phyloP scores from a whole-genome alignment of 2,888 invertebrate genomes.

The Drosophila algonquin region DNA sequence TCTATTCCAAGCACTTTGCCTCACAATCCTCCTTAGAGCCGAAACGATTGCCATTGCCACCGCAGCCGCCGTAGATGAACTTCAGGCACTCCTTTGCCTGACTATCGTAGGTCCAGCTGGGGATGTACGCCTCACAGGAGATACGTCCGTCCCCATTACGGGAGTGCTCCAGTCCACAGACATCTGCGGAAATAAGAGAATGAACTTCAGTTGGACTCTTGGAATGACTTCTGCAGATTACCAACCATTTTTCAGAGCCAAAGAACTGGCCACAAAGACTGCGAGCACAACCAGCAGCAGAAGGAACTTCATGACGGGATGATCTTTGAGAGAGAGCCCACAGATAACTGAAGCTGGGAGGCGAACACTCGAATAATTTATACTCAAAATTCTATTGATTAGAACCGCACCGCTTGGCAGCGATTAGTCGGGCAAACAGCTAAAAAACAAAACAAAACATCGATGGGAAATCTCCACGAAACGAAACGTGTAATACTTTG shows the following conservation, averaged over 20 bases:
- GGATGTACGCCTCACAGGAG: conserved; percentile 53
- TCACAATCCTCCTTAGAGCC: conserved; percentile 50
- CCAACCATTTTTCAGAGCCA: conserved; percentile 33
- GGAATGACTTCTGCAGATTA: no score
- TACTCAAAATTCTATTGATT: conserved; percentile 11
- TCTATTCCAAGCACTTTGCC: conserved; percentile 50
- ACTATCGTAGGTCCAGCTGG: conserved; percentile 56
- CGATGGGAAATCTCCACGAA: conserved; percentile 38
- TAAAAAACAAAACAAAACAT: conserved; percentile 23
- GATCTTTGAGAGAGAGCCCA: neutral
- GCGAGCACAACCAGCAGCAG: conserved; percentile 11
- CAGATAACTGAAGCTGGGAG: conserved; percentile 10
- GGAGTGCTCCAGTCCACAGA: conserved; percentile 41
- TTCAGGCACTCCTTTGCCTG: conserved; percentile 46
- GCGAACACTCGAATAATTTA: neutral
- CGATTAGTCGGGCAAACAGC: conserved; percentile 5
- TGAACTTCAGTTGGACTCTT: no score
- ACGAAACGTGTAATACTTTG: conserved; percentile 9
- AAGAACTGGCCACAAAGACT: conserved; percentile 4
- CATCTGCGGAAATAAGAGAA: neutral
- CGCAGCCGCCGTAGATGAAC: conserved; percentile 68
- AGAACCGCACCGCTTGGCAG: neutral
- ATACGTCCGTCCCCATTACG: conserved; percentile 49
- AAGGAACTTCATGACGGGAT: conserved; percentile 36
- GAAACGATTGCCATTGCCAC: conserved; percentile 71